phyloP scores from a whole-genome alignment of 1,140 invertebrate genomes.

The Drosophila nebulosa region DNA sequence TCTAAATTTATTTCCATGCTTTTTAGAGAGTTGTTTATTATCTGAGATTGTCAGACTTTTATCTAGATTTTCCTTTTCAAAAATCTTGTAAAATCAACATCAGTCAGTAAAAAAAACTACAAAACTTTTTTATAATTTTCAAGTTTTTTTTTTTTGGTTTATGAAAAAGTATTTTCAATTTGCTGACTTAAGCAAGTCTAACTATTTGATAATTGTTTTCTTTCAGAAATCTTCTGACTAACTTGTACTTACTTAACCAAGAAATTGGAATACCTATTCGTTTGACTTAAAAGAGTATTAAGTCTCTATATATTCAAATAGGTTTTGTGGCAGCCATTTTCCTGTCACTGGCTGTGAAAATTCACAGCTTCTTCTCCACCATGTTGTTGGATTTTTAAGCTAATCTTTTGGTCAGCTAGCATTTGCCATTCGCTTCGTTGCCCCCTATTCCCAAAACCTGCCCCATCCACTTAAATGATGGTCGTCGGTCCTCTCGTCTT shows the following conservation, averaged over 20 bases:
- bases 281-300: not conserved
- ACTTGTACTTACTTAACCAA: not conserved
- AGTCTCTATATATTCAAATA: constrained; percentile 63
- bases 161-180: no score
- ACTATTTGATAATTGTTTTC: no score
- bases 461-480: not conserved
- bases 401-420: constrained; percentile 74
- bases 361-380: constrained; percentile 58
- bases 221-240: no score
- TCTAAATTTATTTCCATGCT: not conserved
- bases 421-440: constrained; percentile 2
- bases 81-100: no score
- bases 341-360: constrained; percentile 72
- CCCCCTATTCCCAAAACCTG: no score
- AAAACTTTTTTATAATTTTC: no score
- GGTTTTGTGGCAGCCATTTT: constrained; percentile 69
- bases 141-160: no score
- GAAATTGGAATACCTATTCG: not conserved
- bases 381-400: constrained; percentile 31
- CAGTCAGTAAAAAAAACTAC: no score
- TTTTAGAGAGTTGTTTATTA: no score
- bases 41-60: no score
- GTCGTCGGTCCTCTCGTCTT: constrained; percentile 48
- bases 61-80: no score
- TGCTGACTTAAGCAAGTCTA: no score